Evolutionary conservation across 2,113 vertebrate genomes (phyloP).

Genomic region (Phaethornis superciliosus): DNA sequence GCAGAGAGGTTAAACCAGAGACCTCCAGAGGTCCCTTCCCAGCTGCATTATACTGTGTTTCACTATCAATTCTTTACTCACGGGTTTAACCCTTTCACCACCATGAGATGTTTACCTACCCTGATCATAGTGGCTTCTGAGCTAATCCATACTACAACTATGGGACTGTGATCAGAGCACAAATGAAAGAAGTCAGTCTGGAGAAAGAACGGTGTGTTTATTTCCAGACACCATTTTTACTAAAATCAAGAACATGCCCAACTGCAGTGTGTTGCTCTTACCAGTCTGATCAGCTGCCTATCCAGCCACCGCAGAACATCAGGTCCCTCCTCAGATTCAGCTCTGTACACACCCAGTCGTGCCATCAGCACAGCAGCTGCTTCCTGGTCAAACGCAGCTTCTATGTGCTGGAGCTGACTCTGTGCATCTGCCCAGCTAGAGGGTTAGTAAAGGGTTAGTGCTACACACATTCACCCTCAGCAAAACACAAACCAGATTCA

Average conservation of each 20-base stretch:
- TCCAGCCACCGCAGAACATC: slow-evolving; percentile 96
- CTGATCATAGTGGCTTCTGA: not conserved
- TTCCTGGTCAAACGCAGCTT: slow-evolving; percentile 95
- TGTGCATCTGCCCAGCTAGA: slow-evolving; percentile 95
- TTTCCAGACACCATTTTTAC: not conserved
- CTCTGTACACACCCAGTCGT: slow-evolving; percentile 90
- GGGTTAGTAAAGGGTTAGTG: slow-evolving; percentile 28
- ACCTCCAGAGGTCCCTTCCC: not conserved
- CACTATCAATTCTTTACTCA: not conserved
- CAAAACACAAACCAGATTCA: not conserved
- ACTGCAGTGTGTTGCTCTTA: slow-evolving; percentile 64
- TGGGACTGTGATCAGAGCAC: not conserved
- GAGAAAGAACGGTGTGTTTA: not conserved
- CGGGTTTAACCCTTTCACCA: not conserved
- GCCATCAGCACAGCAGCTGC: slow-evolving; percentile 95
- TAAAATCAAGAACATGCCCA: not conserved
- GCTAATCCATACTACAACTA: not conserved
- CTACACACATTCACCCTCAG: not conserved
- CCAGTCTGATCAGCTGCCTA: slow-evolving; percentile 96
- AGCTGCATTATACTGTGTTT: not conserved
- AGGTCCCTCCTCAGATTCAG: slow-evolving; percentile 94
- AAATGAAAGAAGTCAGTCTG: not conserved
- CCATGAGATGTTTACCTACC: not conserved
- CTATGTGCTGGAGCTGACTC: slow-evolving; percentile 93
- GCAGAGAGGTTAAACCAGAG: not conserved